These are phyloP conservation scores for Cantharis nigra DNA, from an alignment of 2,888 invertebrate genomes.

Conservation along the genomic window DNA sequence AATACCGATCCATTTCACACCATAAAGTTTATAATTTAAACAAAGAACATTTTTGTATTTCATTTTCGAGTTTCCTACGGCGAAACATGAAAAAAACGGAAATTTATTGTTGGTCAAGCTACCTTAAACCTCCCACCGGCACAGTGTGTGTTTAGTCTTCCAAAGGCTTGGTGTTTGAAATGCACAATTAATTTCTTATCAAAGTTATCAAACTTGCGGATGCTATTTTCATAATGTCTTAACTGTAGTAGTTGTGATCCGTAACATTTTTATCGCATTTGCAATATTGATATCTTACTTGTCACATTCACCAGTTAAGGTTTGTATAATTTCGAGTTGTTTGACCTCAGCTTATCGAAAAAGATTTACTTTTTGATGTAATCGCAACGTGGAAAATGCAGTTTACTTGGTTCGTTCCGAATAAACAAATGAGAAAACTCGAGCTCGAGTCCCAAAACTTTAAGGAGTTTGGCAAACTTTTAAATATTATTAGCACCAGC, in stretches of 20 bases:
- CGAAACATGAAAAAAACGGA: neutral
- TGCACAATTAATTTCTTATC: neutral
- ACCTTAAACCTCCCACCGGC: neutral
- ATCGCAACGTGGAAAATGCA: neutral
- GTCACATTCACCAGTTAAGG: neutral
- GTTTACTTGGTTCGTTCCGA: neutral
- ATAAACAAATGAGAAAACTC: neutral
- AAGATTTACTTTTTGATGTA: neutral
- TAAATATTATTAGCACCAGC: neutral
- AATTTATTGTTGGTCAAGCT: neutral
- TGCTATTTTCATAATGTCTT: neutral
- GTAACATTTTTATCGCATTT: neutral
- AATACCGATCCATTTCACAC: slow-evolving; percentile 2
- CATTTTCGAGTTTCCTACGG: neutral
- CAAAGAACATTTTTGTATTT: neutral
- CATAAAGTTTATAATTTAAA: neutral
- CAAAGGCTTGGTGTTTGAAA: neutral
- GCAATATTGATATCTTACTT: neutral
- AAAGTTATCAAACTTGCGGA: neutral
- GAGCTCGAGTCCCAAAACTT: neutral
- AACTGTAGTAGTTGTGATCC: neutral
- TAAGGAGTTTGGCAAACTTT: neutral
- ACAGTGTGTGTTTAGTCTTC: neutral
- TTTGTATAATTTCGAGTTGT: neutral
- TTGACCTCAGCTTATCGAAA: neutral